These are phyloP conservation scores for Octodon degus DNA, from an alignment of 2,113 vertebrate species.

Conservation along the genomic window DNA sequence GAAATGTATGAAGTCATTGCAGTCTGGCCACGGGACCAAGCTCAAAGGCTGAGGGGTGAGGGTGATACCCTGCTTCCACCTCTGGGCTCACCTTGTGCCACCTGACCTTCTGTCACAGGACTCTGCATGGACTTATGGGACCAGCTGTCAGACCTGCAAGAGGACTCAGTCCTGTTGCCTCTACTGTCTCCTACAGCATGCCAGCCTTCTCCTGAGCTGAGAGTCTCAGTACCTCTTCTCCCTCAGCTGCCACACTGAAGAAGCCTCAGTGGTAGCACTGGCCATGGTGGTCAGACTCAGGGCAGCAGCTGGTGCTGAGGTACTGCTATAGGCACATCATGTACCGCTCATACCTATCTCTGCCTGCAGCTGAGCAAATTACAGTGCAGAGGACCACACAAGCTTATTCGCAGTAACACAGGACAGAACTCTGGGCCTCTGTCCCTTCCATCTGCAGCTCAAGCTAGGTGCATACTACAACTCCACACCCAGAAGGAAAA, in stretches of 20 bases:
- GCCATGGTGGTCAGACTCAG: neutral
- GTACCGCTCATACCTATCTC: neutral
- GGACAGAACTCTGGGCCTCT: neutral
- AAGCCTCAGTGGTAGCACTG: neutral
- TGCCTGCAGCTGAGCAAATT: neutral
- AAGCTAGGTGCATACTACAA: neutral
- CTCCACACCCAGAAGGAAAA: neutral
- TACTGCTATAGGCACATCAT: neutral
- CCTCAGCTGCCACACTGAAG: neutral
- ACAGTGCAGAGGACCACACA: neutral
- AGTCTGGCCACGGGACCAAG: neutral
- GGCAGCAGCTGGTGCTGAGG: neutral
- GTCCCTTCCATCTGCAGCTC: neutral
- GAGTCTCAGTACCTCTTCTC: neutral
- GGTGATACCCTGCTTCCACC: neutral
- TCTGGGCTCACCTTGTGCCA: neutral
- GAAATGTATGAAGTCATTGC: neutral
- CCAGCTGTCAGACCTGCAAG: neutral
- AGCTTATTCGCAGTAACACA: neutral
- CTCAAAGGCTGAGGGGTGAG: neutral
- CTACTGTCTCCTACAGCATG: neutral
- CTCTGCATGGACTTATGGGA: neutral
- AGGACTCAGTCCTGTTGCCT: neutral
- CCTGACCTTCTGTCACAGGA: neutral
- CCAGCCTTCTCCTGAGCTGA: neutral